Evolutionary conservation across 2,888 invertebrate species (phyloP).

Genomic region (Brachypalpus laphriformis): DNA sequence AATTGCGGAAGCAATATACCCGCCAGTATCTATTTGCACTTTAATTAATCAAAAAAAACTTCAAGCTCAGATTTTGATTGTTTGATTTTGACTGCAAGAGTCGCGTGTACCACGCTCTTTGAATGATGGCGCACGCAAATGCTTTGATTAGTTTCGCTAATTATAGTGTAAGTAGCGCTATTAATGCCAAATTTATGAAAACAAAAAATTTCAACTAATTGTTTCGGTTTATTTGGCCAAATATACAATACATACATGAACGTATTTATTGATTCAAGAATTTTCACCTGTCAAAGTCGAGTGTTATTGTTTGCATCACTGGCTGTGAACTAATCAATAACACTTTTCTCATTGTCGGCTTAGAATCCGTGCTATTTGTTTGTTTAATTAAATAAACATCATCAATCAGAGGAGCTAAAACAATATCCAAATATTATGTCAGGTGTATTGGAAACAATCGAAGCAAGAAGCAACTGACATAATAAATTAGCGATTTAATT

Average conservation of each 20-base stretch:
- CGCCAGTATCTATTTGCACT: conserved; percentile 1
- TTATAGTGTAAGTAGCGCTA: background rate
- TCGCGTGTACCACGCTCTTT: background rate
- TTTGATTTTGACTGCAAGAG: background rate
- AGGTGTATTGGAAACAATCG: conserved; percentile 5
- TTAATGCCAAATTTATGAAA: background rate
- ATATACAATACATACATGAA: too few species aligned
- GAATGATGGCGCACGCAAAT: background rate
- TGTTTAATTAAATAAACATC: background rate
- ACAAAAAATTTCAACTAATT: background rate
- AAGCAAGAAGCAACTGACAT: conserved; percentile 3
- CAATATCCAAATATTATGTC: conserved; percentile 18
- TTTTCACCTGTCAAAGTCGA: background rate
- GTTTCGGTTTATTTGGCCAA: too few species aligned
- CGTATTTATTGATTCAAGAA: background rate
- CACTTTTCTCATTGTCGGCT: too few species aligned
- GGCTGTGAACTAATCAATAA: too few species aligned
- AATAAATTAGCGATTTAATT: conserved; percentile 23
- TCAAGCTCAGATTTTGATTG: background rate
- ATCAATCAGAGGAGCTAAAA: background rate
- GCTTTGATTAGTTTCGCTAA: background rate
- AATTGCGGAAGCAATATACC: conserved; percentile 32
- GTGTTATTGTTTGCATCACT: background rate
- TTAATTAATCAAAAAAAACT: conserved; percentile 35
- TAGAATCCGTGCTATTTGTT: background rate